phyloP scores from a whole-genome alignment of 2,888 invertebrate species.

The Machimus rusticus region DNA sequence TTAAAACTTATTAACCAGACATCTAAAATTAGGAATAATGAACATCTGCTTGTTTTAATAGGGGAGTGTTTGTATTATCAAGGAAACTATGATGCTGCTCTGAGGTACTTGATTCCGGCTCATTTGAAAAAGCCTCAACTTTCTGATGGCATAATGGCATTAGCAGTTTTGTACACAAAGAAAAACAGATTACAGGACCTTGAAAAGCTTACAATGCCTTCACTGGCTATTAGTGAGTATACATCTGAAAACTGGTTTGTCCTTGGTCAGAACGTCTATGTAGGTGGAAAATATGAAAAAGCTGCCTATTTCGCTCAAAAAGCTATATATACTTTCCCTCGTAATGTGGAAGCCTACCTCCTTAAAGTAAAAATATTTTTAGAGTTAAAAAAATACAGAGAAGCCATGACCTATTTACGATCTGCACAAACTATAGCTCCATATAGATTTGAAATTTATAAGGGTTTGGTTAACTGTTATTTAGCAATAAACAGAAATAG shows the following conservation, averaged over 20 bases:
- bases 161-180: conserved; percentile 69
- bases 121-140: conserved; percentile 66
- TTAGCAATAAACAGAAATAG: conserved; percentile 71
- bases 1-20: conserved; percentile 73
- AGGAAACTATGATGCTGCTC: conserved; percentile 74
- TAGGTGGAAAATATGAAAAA: conserved; percentile 68
- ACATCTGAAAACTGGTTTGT: conserved; percentile 78
- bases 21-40: conserved; percentile 72
- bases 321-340: conserved; percentile 71
- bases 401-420: conserved; percentile 56
- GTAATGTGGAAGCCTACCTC: conserved; percentile 76
- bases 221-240: conserved; percentile 61
- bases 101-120: conserved; percentile 64
- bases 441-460: conserved; percentile 71
- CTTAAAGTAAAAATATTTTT: conserved; percentile 67
- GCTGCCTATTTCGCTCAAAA: conserved; percentile 79
- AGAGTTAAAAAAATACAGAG: conserved; percentile 55
- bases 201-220: conserved; percentile 67
- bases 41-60: conserved; percentile 71
- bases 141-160: conserved; percentile 70
- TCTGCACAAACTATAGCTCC: conserved; percentile 56
- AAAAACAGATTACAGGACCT: conserved; percentile 69
- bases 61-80: conserved; percentile 77
- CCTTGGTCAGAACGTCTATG: conserved; percentile 74
- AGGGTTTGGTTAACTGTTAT: conserved; percentile 80